phyloP scores from a whole-genome alignment of 2,113 vertebrate genomes.

The Coptodon bakossiorum region DNA sequence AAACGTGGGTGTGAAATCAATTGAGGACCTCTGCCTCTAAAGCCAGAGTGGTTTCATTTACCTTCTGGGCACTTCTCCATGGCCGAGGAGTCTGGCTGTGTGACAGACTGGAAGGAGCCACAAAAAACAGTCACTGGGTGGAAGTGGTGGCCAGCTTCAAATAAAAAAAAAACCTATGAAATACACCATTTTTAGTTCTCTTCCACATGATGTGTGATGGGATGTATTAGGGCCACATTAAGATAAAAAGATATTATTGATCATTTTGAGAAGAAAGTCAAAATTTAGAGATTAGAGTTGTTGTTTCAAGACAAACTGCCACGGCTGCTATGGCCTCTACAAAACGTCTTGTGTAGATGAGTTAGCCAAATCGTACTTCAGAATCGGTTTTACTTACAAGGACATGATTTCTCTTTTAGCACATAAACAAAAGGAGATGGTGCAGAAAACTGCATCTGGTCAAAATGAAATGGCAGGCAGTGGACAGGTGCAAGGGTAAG shows the following conservation, averaged over 20 bases:
- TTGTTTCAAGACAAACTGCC: not conserved
- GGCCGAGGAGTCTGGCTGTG: conserved; percentile 29
- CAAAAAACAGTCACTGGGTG: not conserved
- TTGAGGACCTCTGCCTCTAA: not conserved
- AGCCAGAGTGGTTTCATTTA: conserved; percentile 40
- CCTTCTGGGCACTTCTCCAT: conserved; percentile 39
- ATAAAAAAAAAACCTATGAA: not conserved
- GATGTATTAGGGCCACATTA: not conserved
- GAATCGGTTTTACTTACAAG: not conserved
- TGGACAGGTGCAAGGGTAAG: not conserved
- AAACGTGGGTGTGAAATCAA: conserved; percentile 21
- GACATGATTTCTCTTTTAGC: not conserved
- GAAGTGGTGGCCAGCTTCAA: not conserved
- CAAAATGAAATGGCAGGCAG: not conserved
- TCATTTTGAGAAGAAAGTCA: not conserved
- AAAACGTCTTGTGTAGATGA: not conserved
- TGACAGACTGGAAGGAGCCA: conserved; percentile 7
- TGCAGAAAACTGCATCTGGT: not conserved
- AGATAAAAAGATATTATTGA: not conserved
- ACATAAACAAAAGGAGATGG: not conserved
- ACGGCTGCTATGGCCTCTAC: not conserved
- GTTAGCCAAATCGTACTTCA: not conserved
- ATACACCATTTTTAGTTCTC: not conserved
- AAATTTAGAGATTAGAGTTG: not conserved
- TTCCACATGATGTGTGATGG: not conserved